Conservation (phyloP, 2,888 invertebrate species). For the Ophonus ardosiacus region DNA sequence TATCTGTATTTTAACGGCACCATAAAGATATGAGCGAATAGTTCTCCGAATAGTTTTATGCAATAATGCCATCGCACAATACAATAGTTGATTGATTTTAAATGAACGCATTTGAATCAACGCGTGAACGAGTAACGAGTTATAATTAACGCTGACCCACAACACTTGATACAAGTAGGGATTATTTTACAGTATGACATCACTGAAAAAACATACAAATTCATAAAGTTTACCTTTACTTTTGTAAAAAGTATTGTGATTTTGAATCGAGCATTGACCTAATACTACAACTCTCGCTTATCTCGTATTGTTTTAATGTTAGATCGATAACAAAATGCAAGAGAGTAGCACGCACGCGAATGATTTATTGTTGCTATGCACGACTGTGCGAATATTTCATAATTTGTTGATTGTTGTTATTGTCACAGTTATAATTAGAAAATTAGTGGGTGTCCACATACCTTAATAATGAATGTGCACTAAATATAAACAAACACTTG, state of each 20-base stretch:
- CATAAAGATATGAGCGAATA: too few relatives aligned
- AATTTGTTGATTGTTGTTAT: too few relatives aligned
- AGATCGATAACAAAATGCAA: constrained; percentile 32
- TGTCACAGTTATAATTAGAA: too few relatives aligned
- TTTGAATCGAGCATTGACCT: neutral
- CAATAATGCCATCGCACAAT: neutral
- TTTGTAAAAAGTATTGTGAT: too few relatives aligned
- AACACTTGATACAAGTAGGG: constrained; percentile 40
- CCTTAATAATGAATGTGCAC: neutral
- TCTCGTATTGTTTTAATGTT: constrained; percentile 31
- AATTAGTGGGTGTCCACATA: neutral
- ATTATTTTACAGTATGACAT: constrained; percentile 47
- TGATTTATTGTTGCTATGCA: neutral
- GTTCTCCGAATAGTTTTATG: neutral
- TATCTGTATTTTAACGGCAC: too few relatives aligned
- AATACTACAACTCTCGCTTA: neutral
- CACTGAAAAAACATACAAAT: neutral
- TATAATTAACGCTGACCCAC: constrained; percentile 44
- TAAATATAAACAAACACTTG: neutral
- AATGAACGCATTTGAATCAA: neutral
- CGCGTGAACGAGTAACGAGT: constrained; percentile 19
- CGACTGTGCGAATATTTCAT: neutral
- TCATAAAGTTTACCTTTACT: too few relatives aligned
- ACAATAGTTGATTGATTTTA: constrained; percentile 24
- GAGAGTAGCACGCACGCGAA: constrained; percentile 2